Evolutionary conservation across 2,888 invertebrate genomes (phyloP).

Genomic region (Agrochola litura): DNA sequence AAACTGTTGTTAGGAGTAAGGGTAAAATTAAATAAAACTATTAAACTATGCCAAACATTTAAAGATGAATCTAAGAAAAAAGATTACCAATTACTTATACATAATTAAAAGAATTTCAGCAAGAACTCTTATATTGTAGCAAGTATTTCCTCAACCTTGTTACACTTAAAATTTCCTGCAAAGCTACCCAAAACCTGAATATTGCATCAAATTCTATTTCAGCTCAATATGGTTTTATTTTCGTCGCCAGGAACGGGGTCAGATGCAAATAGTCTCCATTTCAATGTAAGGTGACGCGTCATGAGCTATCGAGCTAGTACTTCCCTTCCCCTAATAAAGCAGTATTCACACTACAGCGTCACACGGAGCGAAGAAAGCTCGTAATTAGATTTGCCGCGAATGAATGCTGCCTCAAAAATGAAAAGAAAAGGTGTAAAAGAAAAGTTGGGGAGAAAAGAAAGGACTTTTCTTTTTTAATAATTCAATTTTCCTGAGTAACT

Average conservation of each 20-base stretch:
- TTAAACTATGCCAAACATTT: too few relatives aligned
- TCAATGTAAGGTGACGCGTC: constrained; percentile 47
- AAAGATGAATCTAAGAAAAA: too few relatives aligned
- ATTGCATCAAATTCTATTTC: constrained; percentile 27
- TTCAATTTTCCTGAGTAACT: constrained; percentile 24
- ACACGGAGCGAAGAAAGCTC: not conserved
- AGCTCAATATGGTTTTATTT: constrained; percentile 49
- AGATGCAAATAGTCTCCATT: constrained; percentile 56
- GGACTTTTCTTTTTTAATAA: constrained; percentile 35
- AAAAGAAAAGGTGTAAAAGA: constrained; percentile 34
- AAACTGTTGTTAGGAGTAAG: too few relatives aligned
- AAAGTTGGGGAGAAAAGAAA: constrained; percentile 22
- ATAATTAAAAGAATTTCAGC: too few relatives aligned
- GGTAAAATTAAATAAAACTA: too few relatives aligned
- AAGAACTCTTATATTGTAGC: not conserved
- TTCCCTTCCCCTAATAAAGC: constrained; percentile 31
- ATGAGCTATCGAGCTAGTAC: constrained; percentile 32
- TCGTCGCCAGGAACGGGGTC: constrained; percentile 45
- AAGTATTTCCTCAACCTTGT: not conserved
- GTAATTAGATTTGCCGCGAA: constrained; percentile 46
- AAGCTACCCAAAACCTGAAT: not conserved
- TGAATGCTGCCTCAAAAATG: constrained; percentile 33
- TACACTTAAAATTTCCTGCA: not conserved
- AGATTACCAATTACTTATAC: too few relatives aligned
- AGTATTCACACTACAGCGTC: constrained; percentile 29